phyloP scores from a whole-genome alignment of 2,888 invertebrate genomes.

The Acleris holmiana region DNA sequence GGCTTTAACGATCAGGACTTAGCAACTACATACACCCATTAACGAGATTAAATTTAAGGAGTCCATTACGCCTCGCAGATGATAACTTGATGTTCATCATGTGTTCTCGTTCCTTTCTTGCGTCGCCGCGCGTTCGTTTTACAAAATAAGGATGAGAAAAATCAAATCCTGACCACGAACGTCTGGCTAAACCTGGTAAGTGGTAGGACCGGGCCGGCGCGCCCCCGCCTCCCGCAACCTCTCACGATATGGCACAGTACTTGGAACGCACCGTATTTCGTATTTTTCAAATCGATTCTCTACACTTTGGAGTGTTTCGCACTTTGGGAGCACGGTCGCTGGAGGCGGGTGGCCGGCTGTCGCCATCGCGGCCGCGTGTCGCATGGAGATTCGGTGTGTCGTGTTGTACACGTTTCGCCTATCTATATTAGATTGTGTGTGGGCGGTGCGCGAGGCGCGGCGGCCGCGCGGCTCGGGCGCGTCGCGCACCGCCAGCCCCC shows the following conservation, averaged over 20 bases:
- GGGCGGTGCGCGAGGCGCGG: conserved; percentile 62
- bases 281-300: conserved; percentile 19
- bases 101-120: conserved; percentile 82
- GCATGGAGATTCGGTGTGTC: conserved; percentile 81
- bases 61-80: conserved; percentile 22
- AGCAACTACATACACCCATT: conserved; percentile 35
- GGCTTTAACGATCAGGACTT: conserved; percentile 44
- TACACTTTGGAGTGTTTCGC: conserved; percentile 35
- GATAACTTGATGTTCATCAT: conserved; percentile 65
- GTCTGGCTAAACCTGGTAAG: conserved; percentile 99
- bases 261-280: conserved; percentile 39
- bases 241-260: conserved; percentile 49
- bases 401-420: conserved; percentile 72
- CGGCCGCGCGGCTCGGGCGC: conserved; percentile 41
- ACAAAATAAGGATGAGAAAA: conserved; percentile 97
- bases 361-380: conserved; percentile 76
- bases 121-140: conserved; percentile 86
- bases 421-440: conserved; percentile 71
- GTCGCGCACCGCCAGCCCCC: conserved; percentile 58
- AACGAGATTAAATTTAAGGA: conserved; percentile 31
- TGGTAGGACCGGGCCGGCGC: conserved; percentile 83
- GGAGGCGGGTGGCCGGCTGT: conserved; percentile 69
- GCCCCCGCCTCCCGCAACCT: conserved; percentile 68
- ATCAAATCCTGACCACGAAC: conserved; percentile 99
- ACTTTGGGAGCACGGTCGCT: conserved; percentile 49